Evolutionary conservation across 92 coral and sea anemone genomes (phyloP), one percentile per base, ranked within the genome.

Genomic region (Isaurus tuberculatus): DNA sequence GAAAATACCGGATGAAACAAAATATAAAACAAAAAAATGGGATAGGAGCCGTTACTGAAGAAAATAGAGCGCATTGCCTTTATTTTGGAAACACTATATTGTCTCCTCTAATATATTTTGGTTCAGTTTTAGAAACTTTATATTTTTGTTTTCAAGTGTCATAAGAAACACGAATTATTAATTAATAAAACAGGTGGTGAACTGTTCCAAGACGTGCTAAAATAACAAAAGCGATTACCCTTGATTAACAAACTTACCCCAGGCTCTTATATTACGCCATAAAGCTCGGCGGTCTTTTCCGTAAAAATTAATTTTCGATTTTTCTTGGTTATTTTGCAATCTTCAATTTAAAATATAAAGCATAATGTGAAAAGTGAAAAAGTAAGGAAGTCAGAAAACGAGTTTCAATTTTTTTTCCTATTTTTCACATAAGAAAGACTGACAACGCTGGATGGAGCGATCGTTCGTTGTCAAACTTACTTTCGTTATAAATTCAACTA

Each of bases 251-350:
- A 51, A 0, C 57, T 48, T 48, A 7, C 16, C 57, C 14, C 19
- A 0, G 3, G 4, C 19, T 48, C 4, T 13, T 53, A 16, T 2
- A 5, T 17, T 20, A 19, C 1, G 61, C 20, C 63, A 55, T 4
- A n/a, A 55, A 0, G 26, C 4, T 22, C 8, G n/a, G 63, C 63
- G 22, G 7, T 19, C 25, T 55, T 5, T 22, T 55, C 7, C 25
- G 7, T 15, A 15, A 51, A 17, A 51, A 17, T 15, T 51, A 51
- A 15, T 51, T 51, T 51, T 51, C 17, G 8, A 36, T 36, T 36
- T 36, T 36, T 36, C 42, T 36, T 3, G 42, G 8, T 3, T 36
- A 36, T 94, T 95, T 68, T n/a, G n/a, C n/a, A n/a, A n/a, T n/a
- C n/a, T n/a, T n/a, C n/a, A n/a, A n/a, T n/a, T n/a, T n/a, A n/a